phyloP scores from a whole-genome alignment of 2,797 vertebrate genomes.

The Molossus molossus region DNA sequence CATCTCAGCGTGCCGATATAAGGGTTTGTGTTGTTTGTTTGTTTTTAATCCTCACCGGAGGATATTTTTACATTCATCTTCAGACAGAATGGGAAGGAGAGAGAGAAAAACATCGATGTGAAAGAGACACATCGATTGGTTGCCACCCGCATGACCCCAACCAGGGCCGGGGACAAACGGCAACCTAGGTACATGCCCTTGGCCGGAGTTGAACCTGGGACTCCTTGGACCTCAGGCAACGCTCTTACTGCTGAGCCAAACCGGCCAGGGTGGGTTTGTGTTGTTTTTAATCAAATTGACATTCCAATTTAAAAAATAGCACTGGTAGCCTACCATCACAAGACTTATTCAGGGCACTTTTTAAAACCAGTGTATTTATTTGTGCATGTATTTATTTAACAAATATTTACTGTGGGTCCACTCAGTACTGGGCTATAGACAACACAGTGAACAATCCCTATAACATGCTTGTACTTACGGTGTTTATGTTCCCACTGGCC shows the following conservation, averaged over 20 bases:
- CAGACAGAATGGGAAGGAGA: too few relatives aligned
- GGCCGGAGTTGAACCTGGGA: too few relatives aligned
- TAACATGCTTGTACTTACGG: neutral
- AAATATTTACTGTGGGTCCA: neutral
- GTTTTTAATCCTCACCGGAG: too few relatives aligned
- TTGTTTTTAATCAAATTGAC: conserved; percentile 20
- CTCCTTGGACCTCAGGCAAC: too few relatives aligned
- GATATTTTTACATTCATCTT: too few relatives aligned
- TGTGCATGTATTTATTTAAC: neutral
- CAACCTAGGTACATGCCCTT: too few relatives aligned
- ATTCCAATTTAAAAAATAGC: neutral
- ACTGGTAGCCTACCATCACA: neutral
- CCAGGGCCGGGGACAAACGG: too few relatives aligned
- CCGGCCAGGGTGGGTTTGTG: neutral
- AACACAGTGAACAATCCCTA: neutral
- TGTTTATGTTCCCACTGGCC: neutral
- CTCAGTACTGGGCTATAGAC: neutral
- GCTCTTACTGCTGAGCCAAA: too few relatives aligned
- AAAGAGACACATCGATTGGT: too few relatives aligned
- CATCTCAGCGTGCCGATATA: neutral
- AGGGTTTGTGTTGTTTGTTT: neutral
- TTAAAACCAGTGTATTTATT: neutral
- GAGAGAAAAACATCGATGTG: too few relatives aligned
- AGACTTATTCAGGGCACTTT: neutral
- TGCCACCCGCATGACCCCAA: too few relatives aligned